These are phyloP conservation scores for Yponomeuta cagnagella DNA, from an alignment of 2,888 invertebrate species.

Conservation along the genomic window DNA sequence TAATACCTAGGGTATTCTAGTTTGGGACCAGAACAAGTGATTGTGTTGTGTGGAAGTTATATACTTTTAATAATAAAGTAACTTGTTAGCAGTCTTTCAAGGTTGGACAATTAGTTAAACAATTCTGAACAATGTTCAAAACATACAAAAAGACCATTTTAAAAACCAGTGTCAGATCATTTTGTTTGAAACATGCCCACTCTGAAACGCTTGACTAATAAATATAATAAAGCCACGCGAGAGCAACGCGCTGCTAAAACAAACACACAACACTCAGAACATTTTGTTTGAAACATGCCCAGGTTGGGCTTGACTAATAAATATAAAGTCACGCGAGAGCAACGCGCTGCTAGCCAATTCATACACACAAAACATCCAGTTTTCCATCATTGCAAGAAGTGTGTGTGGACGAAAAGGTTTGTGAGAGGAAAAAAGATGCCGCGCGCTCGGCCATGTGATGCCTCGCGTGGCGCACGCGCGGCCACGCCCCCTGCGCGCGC, in stretches of 20 bases:
- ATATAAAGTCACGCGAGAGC: conserved; percentile 7
- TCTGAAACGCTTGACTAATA: background rate
- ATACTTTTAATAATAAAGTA: no score
- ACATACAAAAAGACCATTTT: no score
- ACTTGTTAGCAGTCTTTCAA: no score
- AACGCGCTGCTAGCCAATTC: conserved; percentile 10
- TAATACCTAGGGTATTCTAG: no score
- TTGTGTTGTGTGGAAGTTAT: background rate
- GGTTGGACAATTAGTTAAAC: no score
- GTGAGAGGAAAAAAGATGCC: conserved; percentile 27
- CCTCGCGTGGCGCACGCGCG: conserved; percentile 32
- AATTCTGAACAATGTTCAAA: no score
- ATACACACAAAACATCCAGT: background rate
- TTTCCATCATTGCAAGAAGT: conserved; percentile 8
- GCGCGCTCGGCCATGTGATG: conserved; percentile 22
- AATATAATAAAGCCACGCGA: background rate
- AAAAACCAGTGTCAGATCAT: no score
- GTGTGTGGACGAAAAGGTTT: conserved; percentile 1
- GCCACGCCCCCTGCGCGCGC: conserved; percentile 46
- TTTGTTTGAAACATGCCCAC: no score
- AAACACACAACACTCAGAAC: background rate
- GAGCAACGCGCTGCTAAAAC: conserved; percentile 13
- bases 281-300: no score
- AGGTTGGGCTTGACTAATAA: background rate
- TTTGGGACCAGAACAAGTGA: background rate